Evolutionary conservation across 2,113 vertebrate genomes (phyloP), one percentile per base, ranked within the genome.

Genomic region (Mustela nigripes): DNA sequence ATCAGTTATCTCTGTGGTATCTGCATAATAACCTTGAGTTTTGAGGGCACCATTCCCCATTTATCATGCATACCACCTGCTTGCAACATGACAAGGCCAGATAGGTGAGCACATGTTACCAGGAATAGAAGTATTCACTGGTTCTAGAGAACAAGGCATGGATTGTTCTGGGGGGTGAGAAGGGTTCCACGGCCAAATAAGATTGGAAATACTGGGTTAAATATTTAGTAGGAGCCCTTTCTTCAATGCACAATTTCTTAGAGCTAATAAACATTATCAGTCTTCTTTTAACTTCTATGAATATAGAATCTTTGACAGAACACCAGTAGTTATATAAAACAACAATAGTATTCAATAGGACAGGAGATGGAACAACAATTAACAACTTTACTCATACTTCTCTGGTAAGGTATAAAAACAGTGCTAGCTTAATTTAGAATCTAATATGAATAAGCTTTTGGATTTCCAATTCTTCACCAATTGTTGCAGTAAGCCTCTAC

Each of bases 231-330:
- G 58, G 22, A 82, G 3, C 92, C 28, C 21, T n/a, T 90, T 93
- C 21, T 85, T 83, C 56, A 92, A 28, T 16, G 50, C 19, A 89
- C 10, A 28, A 96, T 28, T 95, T 93, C 42, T 79, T 85, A 73
- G 11, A 84, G 50, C 31, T 58, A 85, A 39, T 80, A 28, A 94
- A 91, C 11, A 78, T 67, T 39, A 48, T 76, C 28, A 10, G 14
- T 65, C 94, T 97, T 91, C 42, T 82, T 95, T 73, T 36, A 84
- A 80, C 5, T 56, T 69, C 65, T 10, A 65, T 28, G 39, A 91
- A 63, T 91, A 94, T 10, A 80, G 58, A 85, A 50, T 18, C 6
- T 4, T 89, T 94, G 50, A 78, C 63, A 89, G 8, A 84, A 88
- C n/a, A 84, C 16, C 33, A 19, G 33, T 84, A 58, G 63, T 42